Base-by-base conservation (phyloP, 2,797 vertebrate species). In the Neosalanx taihuensis region DNA sequence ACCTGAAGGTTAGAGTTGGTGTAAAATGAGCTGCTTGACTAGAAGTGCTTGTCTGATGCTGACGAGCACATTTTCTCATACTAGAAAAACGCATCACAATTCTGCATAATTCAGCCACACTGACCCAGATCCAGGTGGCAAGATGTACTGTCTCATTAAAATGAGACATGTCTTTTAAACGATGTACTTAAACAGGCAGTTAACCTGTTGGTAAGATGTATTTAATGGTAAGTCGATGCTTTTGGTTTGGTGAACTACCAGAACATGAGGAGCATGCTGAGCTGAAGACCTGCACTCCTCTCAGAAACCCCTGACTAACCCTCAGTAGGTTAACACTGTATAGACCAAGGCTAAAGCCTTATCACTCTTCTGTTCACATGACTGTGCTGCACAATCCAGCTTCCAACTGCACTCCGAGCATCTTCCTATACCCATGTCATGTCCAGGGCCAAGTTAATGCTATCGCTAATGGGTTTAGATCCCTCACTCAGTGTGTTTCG, bases 1-100 rank as follows among this genome's bases (percentile, higher is more conserved):
- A 72, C 60, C 71, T 31, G 15, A 64, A 59, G 20, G 31, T 68
- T 73, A 64, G 51, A 56, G 49, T 20, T 66, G 58, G 35, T 69
- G 69, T 72, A 30, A 59, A 49, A 69, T 73, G 60, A 29, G 10
- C 29, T 13, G 29, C 64, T 66, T 60, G 58, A 7, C 1, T 29
- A 26, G 23, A 51, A 41, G 23, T 0, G 20, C 15, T 23, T 30
- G 64, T 3, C 4, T 20, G 5, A 57, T n/a, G 64, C 70, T 41
- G 37, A 41, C 37, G 12, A 41, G 37, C 37, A 30, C 41, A 58
- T 51, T 76, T 18, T 61, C 2, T 1, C 51, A 56, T 56, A n/a
- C 51, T 56, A n/a, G 51, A n/a, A 3, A 3, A 70, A 6, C 37
- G 33, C 35, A 41, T 18, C n/a, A 18, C 57, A 49, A 64, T 57